phyloP scores from a whole-genome alignment of 2,888 invertebrate species.

The Orthosia gothica region DNA sequence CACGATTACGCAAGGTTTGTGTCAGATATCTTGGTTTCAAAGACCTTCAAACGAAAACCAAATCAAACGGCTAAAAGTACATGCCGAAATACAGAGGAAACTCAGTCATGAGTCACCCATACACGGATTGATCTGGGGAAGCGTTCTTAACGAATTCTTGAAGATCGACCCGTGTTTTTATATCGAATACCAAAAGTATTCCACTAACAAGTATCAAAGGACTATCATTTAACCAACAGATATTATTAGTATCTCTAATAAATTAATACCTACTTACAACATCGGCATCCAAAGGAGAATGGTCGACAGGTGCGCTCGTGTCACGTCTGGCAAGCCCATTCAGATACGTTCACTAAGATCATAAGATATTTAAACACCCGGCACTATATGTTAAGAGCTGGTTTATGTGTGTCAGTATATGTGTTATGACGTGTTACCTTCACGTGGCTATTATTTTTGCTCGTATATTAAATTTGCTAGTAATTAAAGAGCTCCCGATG shows the following conservation, averaged over 20 bases:
- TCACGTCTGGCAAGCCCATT: constrained; percentile 44
- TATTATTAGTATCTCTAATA: constrained; percentile 20
- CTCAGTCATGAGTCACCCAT: too few relatives aligned
- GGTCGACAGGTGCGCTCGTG: constrained; percentile 60
- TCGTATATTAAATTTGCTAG: too few relatives aligned
- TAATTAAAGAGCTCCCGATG: too few relatives aligned
- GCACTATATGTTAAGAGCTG: constrained; percentile 40
- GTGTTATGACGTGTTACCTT: constrained; percentile 2
- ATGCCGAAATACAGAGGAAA: too few relatives aligned
- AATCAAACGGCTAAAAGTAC: too few relatives aligned
- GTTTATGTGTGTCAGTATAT: constrained; percentile 8
- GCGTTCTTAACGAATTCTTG: too few relatives aligned
- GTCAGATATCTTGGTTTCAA: too few relatives aligned
- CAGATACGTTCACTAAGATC: constrained; percentile 57
- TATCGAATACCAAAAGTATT: too few relatives aligned
- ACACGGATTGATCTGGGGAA: too few relatives aligned
- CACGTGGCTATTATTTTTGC: background rate
- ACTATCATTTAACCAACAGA: constrained; percentile 11
- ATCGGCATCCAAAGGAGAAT: constrained; percentile 39
- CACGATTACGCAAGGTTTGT: too few relatives aligned
- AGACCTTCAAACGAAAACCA: too few relatives aligned
- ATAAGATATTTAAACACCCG: constrained; percentile 64
- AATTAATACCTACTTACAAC: constrained; percentile 35
- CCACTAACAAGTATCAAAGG: background rate
- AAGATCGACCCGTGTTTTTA: too few relatives aligned